Evolutionary conservation across 2,797 vertebrate genomes (phyloP), one percentile per base, ranked within the genome.

Genomic region (Sebastes miniatus): DNA sequence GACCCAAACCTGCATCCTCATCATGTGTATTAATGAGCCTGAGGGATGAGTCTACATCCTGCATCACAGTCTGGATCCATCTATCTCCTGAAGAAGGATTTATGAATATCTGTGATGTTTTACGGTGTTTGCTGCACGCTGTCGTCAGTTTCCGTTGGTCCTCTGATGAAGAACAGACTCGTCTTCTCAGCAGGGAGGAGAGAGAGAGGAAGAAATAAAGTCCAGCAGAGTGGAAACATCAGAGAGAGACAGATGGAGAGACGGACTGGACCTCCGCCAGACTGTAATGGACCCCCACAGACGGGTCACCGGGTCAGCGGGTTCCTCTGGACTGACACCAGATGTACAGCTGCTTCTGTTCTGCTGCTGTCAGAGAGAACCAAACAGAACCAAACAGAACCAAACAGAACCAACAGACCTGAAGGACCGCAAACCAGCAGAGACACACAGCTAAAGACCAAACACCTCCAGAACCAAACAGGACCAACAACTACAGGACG

Each of bases 271-370:
- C 43, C 47, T 1, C 47, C 47, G 50, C 74, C 67, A 64, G 62
- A 56, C 50, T 29, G 64, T 22, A 76, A 73, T 64, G 80, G 75
- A 79, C 47, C 47, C 47, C 47, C 47, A 50, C 0, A 50, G 47
- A 50, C 7, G 3, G 18, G 47, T 50, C 56, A 8, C 50, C 0
- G 68, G 6, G 66, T 72, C 79, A 77, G 73, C 81, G 70, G 68
- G 71, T 50, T 50, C 47, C 47, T 50, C 47, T 50, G 18, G 7
- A 50, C 47, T 50, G 47, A 50, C 47, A 43, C 39, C 39, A 50
- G 47, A 50, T 50, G 16, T 24, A 34, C 69, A 22, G 70, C 73
- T 54, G 73, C 76, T 83, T 72, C 77, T 62, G 77, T 63, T 71
- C 82, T 50, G 20, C 71, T 65, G 52, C 81, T 58, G 31, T 67